A percentile compares a stretch with the other conserved stretches of the same genome.
These are phyloP conservation scores for Mixornis gularis DNA, from an alignment of 2,113 vertebrate species.

Conservation along the genomic window DNA sequence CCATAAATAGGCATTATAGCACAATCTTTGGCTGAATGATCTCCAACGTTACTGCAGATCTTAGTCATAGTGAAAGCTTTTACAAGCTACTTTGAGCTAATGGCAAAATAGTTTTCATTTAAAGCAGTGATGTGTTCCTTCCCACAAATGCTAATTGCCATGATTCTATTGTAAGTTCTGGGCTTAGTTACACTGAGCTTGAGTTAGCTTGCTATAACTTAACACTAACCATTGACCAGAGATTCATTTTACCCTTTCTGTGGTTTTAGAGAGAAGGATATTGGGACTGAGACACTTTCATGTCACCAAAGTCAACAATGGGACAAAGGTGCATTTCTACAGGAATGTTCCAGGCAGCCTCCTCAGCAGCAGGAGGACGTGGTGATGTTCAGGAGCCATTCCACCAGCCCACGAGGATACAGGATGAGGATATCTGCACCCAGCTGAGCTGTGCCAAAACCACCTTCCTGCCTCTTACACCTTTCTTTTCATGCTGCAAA, in stretches of 20 bases:
- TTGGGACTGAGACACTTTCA: neutral
- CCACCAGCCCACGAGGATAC: neutral
- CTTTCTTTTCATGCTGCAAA: neutral
- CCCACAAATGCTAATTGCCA: neutral
- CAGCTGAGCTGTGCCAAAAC: neutral
- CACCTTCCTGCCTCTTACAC: neutral
- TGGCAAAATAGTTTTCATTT: neutral
- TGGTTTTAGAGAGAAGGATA: neutral
- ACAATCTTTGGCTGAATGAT: neutral
- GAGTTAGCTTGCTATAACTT: neutral
- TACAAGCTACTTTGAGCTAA: neutral
- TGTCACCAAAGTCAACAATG: neutral
- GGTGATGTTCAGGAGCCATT: neutral
- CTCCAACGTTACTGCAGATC: neutral
- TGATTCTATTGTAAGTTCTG: neutral
- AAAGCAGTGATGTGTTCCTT: neutral
- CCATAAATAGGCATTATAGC: neutral
- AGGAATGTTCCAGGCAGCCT: neutral
- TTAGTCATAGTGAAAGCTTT: neutral
- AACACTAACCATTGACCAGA: neutral
- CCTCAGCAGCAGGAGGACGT: neutral
- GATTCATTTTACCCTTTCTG: neutral
- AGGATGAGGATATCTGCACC: neutral
- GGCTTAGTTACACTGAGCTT: neutral
- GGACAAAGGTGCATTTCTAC: neutral